Evolutionary conservation across 2,888 invertebrate species (phyloP), one percentile per base, ranked within the genome.

Genomic region (Tenthredo distinguenda): DNA sequence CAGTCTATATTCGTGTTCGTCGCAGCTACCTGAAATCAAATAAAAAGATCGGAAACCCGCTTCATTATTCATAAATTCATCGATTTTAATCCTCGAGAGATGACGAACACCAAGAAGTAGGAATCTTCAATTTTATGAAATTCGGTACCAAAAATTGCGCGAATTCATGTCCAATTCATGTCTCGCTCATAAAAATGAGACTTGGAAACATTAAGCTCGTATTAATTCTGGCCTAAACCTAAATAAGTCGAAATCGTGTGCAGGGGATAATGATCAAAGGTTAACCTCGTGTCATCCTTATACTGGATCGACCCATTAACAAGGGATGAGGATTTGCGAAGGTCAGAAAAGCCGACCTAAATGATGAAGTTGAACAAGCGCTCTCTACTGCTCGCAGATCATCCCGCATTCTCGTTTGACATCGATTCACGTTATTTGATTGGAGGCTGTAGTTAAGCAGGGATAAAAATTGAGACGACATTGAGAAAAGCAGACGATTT

Each of bases 1-100:
- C 89, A 97, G 94, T 87, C 96, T 95, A 90, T 96, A 96, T 92
- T 97, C 97, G 89, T 96, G 95, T 91, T 97, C 97, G 91, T 96
- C 96, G 84, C 93, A 92, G 83, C 89, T 43, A 43, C 83, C 83
- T 83, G 68, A 26, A 83, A 68, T 9, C 21, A 68, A 34, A 34
- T 26, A 26, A 7, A 55, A 55, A 50, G n/a, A 55, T 55, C n/a
- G n/a, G 2, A n/a, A 55, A 55, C n/a, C 15, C 47, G 47, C 47
- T 12, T 55, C n/a, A 55, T 55, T 55, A 7, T 18, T n/a, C n/a
- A 55, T 55, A n/a, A 55, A 7, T 18, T 6, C 55, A n/a, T 55
- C 6, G n/a, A 55, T n/a, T 55, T 55, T n/a, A n/a, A 55, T 18
- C 55, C 2, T n/a, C 55, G 7, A 55, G n/a, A 7, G 55, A 55